These are phyloP conservation scores for Xenops minutus DNA, from an alignment of 2,797 vertebrate genomes.

Conservation along the genomic window DNA sequence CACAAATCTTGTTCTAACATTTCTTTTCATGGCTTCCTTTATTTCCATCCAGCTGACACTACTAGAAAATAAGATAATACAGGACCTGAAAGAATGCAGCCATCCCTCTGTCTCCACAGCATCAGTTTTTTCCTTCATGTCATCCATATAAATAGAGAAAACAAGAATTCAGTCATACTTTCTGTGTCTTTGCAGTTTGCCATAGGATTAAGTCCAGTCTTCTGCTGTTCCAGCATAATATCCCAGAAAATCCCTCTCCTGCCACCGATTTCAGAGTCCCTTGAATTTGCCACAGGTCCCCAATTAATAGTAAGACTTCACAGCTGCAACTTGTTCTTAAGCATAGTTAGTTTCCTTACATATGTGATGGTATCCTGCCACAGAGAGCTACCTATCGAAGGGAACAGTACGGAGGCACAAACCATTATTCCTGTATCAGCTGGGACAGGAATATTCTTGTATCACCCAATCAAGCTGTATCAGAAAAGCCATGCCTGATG, in stretches of 20 bases:
- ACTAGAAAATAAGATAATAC: background rate
- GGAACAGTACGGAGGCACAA: background rate
- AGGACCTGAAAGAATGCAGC: background rate
- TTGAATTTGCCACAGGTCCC: background rate
- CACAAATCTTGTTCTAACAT: background rate
- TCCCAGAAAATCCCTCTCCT: background rate
- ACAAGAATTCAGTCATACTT: background rate
- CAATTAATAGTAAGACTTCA: background rate
- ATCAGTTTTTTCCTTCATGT: background rate
- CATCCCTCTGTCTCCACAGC: background rate
- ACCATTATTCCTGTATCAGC: background rate
- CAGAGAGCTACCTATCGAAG: rapidly evolving
- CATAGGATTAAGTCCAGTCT: background rate
- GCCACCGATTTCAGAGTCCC: background rate
- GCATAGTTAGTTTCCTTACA: rapidly evolving
- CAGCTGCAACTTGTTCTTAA: background rate
- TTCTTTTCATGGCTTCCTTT: background rate
- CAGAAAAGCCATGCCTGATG: background rate
- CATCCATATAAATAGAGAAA: background rate
- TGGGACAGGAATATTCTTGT: background rate
- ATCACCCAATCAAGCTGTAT: background rate
- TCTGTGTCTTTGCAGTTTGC: background rate
- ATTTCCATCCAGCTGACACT: background rate
- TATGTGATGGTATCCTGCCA: background rate
- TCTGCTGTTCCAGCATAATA: background rate